phyloP scores from a whole-genome alignment of 2,797 vertebrate species.

The Amniataba percoides region DNA sequence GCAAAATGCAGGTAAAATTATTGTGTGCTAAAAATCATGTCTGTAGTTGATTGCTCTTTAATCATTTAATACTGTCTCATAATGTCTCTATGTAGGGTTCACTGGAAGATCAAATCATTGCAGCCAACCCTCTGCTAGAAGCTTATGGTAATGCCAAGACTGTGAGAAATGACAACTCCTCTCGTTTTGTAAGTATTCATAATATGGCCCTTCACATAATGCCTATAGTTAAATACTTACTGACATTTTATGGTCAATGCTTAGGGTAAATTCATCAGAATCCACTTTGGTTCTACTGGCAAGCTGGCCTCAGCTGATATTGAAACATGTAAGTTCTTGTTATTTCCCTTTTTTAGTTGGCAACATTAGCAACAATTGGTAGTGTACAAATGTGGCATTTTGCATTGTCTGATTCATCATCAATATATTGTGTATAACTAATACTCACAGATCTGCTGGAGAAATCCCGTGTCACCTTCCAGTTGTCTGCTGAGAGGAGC shows the following conservation, averaged over 20 bases:
- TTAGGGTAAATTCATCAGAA: constrained; percentile 66
- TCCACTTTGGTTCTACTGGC: constrained; percentile 51
- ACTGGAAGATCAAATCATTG: constrained; percentile 88
- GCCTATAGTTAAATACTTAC: background rate
- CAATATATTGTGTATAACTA: background rate
- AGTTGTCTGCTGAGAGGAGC: constrained; percentile 91
- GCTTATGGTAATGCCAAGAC: constrained; percentile 92
- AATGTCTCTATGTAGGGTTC: constrained; percentile 82
- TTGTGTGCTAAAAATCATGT: background rate
- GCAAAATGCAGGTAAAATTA: constrained; percentile 68
- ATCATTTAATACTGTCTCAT: background rate
- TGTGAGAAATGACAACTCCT: constrained; percentile 91
- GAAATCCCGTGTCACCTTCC: constrained; percentile 91
- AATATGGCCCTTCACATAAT: background rate
- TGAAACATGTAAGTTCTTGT: constrained; percentile 58
- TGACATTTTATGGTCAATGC: constrained; percentile 21
- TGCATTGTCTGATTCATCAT: background rate
- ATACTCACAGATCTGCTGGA: constrained; percentile 87
- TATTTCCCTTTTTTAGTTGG: background rate
- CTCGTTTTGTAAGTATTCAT: constrained; percentile 72
- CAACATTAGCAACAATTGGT: background rate
- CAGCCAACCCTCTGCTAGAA: constrained; percentile 89
- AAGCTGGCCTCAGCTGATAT: constrained; percentile 69
- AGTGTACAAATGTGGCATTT: background rate
- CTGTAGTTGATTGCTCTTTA: constrained; percentile 28